A percentile compares a stretch with the other conserved stretches of the same genome.
Evolutionary conservation across 2,113 vertebrate genomes (phyloP).

Genomic region (Rhea pennata): DNA sequence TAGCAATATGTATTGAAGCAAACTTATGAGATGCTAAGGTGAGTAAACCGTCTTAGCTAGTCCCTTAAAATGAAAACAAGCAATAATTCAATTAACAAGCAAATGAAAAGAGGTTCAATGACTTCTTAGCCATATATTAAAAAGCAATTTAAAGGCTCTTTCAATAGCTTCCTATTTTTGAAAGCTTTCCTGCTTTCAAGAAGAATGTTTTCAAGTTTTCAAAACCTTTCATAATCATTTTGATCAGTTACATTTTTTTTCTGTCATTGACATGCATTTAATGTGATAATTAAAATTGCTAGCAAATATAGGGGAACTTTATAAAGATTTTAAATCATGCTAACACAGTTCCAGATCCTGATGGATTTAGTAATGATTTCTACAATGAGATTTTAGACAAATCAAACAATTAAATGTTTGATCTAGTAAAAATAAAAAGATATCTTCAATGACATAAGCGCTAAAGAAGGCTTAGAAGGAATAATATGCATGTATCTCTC

Average conservation of each 20-base stretch:
- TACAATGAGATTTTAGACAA: conserved; percentile 66
- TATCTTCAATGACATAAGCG: not conserved
- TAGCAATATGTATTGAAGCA: not conserved
- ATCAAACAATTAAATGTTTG: conserved; percentile 64
- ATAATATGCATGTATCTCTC: not conserved
- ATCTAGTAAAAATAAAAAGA: not conserved
- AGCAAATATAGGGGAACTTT: conserved; percentile 56
- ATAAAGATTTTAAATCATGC: conserved; percentile 71
- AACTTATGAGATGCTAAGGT: not conserved
- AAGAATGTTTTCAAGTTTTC: conserved; percentile 65
- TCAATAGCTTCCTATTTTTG: not conserved
- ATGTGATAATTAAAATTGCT: conserved; percentile 54
- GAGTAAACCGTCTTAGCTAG: conserved; percentile 17
- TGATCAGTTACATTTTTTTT: conserved; percentile 66
- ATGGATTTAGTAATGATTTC: conserved; percentile 69
- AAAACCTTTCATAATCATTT: conserved; percentile 53
- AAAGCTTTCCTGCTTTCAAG: conserved; percentile 14
- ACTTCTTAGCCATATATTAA: conserved; percentile 62
- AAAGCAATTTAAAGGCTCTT: conserved; percentile 44
- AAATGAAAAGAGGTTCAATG: conserved; percentile 24
- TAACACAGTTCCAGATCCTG: conserved; percentile 23
- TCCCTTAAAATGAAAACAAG: conserved; percentile 33
- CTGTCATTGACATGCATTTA: conserved; percentile 63
- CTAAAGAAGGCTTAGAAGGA: not conserved
- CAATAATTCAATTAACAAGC: conserved; percentile 45